Percentiles rank a stretch among this genome's conserved stretches.
Evolutionary conservation across 1,140 invertebrate genomes (phyloP).

Genomic region (Eriosoma lanigerum): DNA sequence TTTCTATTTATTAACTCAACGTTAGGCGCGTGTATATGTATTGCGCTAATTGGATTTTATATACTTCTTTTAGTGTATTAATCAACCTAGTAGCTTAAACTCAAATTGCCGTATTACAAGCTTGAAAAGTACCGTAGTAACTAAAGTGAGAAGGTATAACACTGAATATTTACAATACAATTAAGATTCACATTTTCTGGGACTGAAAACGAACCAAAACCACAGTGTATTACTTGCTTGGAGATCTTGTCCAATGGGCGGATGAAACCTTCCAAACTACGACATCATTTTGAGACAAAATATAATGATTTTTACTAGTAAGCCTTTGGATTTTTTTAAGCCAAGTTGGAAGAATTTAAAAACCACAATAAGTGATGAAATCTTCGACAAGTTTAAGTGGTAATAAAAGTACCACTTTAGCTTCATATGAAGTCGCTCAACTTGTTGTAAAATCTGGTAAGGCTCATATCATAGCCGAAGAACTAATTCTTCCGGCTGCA

Average conservation of each 20-base stretch:
- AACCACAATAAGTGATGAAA: slow-evolving; percentile 31
- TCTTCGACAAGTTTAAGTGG: not conserved
- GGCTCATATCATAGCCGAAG: slow-evolving; percentile 57
- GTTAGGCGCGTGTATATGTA: not conserved
- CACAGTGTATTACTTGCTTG: slow-evolving; percentile 45
- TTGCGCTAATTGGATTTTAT: not conserved
- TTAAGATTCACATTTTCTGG: not conserved
- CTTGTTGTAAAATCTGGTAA: slow-evolving; percentile 22
- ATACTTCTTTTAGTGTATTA: no score
- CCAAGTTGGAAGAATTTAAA: slow-evolving; percentile 14
- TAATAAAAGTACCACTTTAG: slow-evolving; percentile 51
- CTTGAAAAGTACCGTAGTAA: not conserved
- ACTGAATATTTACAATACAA: slow-evolving; percentile 37
- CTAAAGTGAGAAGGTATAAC: slow-evolving; percentile 26
- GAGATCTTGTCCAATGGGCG: slow-evolving; percentile 27
- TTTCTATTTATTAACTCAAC: not conserved
- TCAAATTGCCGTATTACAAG: not conserved
- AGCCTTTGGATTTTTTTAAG: slow-evolving; percentile 45
- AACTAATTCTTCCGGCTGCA: slow-evolving; percentile 57
- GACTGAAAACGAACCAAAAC: slow-evolving; percentile 20
- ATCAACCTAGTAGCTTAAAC: not conserved
- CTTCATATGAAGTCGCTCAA: slow-evolving; percentile 55
- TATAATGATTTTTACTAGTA: slow-evolving; percentile 9
- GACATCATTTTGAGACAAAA: slow-evolving; percentile 46
- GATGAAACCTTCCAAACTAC: slow-evolving; percentile 40